Conservation (phyloP, 2,113 vertebrate species). For the Melanocharis versteri region DNA sequence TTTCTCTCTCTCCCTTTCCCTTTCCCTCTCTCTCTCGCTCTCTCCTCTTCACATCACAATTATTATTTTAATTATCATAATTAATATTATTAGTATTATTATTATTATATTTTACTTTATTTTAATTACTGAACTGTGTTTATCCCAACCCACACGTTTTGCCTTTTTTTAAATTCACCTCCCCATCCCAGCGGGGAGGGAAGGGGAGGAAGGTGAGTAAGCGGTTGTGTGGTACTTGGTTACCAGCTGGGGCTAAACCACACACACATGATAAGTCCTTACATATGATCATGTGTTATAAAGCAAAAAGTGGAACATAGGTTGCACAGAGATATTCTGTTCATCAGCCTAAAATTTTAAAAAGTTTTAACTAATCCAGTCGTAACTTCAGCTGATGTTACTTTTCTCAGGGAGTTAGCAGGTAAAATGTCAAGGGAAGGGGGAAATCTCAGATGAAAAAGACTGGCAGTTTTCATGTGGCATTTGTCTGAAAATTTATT, state of each 20-base stretch:
- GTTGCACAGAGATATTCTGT: background rate
- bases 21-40: no score
- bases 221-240: background rate
- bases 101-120: background rate
- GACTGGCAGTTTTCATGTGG: background rate
- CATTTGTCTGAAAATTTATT: background rate
- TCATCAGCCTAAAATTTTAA: background rate
- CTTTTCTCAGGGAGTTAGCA: rapidly evolving
- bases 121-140: background rate
- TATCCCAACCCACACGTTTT: background rate
- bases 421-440: background rate
- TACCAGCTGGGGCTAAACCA: background rate
- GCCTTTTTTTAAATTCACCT: background rate
- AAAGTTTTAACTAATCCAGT: background rate
- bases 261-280: rapidly evolving
- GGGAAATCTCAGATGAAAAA: background rate
- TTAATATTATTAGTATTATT: no score
- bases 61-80: background rate
- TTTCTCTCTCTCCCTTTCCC: background rate
- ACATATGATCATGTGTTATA: background rate
- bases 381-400: background rate
- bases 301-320: background rate
- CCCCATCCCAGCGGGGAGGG: background rate
- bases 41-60: background rate
- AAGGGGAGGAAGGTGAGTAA: background rate